These are phyloP conservation scores for Coturnix japonica DNA, from an alignment of 2,113 vertebrate genomes.

Conservation along the genomic window DNA sequence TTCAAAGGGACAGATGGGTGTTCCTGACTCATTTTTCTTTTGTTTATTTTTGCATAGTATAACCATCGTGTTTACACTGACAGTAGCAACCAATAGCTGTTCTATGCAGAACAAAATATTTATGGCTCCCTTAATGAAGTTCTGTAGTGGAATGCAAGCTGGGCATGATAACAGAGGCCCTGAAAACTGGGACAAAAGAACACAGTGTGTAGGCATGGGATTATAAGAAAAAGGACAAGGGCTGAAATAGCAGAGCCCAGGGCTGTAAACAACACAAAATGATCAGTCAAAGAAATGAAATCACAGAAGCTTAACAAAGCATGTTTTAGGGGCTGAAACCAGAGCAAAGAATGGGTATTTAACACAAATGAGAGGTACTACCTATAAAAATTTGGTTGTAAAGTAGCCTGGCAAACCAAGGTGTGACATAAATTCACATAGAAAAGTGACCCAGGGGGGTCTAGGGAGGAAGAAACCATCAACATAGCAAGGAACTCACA, in stretches of 20 bases:
- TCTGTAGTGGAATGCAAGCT: neutral
- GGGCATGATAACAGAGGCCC: neutral
- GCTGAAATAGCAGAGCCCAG: neutral
- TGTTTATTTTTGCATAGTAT: neutral
- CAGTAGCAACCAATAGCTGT: neutral
- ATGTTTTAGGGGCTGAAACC: neutral
- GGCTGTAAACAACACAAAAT: neutral
- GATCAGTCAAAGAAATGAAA: neutral
- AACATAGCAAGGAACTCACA: neutral
- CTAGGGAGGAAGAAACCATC: neutral
- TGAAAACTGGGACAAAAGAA: neutral
- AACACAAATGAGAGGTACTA: neutral
- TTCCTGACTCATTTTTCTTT: neutral
- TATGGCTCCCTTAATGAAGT: neutral
- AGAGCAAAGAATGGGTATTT: neutral
- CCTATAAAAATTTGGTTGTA: neutral
- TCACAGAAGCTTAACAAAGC: neutral
- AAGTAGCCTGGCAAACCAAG: neutral
- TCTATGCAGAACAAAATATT: neutral
- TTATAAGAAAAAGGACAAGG: neutral
- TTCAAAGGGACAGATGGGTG: neutral
- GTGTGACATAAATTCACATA: neutral
- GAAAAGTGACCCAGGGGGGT: accelerated
- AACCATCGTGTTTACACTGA: neutral
- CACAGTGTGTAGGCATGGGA: accelerated